phyloP scores from a whole-genome alignment of 23 tunicate genomes.

The Oikopleura vanhoeffeni region DNA sequence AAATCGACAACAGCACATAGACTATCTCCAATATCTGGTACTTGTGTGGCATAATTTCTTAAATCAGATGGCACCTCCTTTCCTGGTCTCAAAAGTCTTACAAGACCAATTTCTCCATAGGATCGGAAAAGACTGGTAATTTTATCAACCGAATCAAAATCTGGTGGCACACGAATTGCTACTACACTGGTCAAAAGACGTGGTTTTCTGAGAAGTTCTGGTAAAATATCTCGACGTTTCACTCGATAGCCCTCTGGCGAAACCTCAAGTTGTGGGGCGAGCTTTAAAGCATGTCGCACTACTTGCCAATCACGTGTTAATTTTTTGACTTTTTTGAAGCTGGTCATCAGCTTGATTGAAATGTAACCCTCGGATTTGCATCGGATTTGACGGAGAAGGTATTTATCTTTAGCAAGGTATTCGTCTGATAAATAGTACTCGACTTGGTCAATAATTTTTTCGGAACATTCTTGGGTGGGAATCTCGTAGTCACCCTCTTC shows the following conservation, averaged over 20 bases:
- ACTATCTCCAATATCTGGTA: slow-evolving; percentile 52
- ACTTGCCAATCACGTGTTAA: slow-evolving; percentile 58
- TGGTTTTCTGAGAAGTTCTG: slow-evolving; percentile 54
- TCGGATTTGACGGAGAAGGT: slow-evolving; percentile 70
- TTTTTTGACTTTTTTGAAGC: slow-evolving; percentile 49
- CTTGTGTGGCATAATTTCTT: slow-evolving; percentile 88
- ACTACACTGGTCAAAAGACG: slow-evolving; percentile 54
- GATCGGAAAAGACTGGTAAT: slow-evolving; percentile 38
- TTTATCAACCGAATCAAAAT: slow-evolving; percentile 38
- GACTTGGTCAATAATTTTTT: slow-evolving; percentile 40
- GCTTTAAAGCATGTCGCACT: slow-evolving; percentile 52
- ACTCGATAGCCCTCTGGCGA: slow-evolving; percentile 60
- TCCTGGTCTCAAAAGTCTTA: slow-evolving; percentile 43
- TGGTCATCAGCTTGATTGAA: slow-evolving; percentile 27
- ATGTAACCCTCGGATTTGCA: slow-evolving; percentile 87
- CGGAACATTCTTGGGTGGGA: not conserved
- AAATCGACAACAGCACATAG: slow-evolving; percentile 76
- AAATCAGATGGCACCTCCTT: slow-evolving; percentile 64
- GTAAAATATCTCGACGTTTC: slow-evolving; percentile 25
- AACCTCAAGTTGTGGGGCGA: slow-evolving; percentile 26
- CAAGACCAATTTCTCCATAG: slow-evolving; percentile 58
- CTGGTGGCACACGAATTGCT: slow-evolving; percentile 74
- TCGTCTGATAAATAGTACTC: slow-evolving; percentile 85
- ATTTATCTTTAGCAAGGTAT: slow-evolving; percentile 64
- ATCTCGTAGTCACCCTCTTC: slow-evolving; percentile 6